phyloP scores from a whole-genome alignment of 2,113 vertebrate species.

The Erythrolamprus reginae region DNA sequence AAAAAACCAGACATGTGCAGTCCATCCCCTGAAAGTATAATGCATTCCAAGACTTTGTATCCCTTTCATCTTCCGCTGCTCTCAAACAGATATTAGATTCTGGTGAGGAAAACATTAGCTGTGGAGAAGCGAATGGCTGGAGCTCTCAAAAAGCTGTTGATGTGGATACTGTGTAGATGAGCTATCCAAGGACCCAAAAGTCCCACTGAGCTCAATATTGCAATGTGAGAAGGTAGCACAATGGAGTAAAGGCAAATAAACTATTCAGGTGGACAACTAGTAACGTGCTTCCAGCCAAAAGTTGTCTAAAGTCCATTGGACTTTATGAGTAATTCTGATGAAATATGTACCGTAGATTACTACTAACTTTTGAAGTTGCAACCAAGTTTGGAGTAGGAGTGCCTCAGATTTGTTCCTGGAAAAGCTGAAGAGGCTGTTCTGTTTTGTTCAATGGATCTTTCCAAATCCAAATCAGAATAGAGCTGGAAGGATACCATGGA shows the following conservation, averaged over 20 bases:
- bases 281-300: conserved; percentile 12
- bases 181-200: conserved; percentile 20
- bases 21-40: conserved; percentile 4
- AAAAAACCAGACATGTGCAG: conserved; percentile 9
- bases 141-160: conserved; percentile 4
- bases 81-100: conserved; percentile 11
- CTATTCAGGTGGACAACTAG: conserved; percentile 10
- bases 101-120: conserved; percentile 2
- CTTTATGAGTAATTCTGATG: conserved; percentile 27
- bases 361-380: conserved; percentile 45
- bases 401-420: not conserved
- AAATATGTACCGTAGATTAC: not conserved
- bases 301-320: conserved; percentile 33
- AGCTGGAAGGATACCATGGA: too few species aligned
- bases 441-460: not conserved
- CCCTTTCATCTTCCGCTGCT: conserved; percentile 23
- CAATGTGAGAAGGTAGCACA: conserved; percentile 4
- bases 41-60: conserved; percentile 18
- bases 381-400: conserved; percentile 24
- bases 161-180: conserved; percentile 25
- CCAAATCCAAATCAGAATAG: too few species aligned
- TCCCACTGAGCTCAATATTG: conserved; percentile 1
- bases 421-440: not conserved
- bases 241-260: conserved; percentile 9
- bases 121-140: not conserved